phyloP scores from a whole-genome alignment of 2,797 vertebrate species.

The Nasua narica region DNA sequence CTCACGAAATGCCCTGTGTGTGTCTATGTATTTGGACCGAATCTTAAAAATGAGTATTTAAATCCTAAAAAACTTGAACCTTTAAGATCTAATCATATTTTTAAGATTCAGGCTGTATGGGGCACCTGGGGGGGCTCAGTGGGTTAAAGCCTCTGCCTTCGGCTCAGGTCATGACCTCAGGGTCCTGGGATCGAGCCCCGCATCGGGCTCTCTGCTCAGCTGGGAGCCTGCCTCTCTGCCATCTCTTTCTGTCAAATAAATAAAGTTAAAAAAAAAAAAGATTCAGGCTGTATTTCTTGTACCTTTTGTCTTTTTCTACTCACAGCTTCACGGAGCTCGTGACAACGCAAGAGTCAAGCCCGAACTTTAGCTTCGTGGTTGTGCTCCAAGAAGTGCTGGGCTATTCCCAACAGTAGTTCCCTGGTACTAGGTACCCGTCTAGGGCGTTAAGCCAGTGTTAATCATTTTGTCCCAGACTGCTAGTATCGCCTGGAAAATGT shows the following conservation, averaged over 20 bases:
- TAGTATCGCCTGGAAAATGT: neutral
- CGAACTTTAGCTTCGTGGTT: neutral
- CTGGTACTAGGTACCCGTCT: neutral
- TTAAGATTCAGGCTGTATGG: neutral
- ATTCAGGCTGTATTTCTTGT: neutral
- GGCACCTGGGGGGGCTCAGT: no score
- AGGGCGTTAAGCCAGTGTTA: neutral
- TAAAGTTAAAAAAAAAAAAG: no score
- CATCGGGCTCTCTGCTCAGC: no score
- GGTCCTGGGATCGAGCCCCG: no score
- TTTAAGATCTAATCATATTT: neutral
- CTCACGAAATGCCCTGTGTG: neutral
- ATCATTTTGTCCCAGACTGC: neutral
- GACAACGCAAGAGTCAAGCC: fast-evolving
- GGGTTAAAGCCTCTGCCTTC: no score
- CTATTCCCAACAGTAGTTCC: neutral
- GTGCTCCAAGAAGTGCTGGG: neutral
- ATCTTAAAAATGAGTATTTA: neutral
- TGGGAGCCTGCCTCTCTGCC: no score
- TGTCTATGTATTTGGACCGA: neutral
- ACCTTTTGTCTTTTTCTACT: neutral
- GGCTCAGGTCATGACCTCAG: no score
- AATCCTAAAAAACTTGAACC: neutral
- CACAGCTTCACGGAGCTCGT: neutral
- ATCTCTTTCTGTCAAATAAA: no score